Evolutionary conservation across 2,888 invertebrate species (phyloP), one percentile per base, ranked within the genome.

Genomic region (Erebia palarica): DNA sequence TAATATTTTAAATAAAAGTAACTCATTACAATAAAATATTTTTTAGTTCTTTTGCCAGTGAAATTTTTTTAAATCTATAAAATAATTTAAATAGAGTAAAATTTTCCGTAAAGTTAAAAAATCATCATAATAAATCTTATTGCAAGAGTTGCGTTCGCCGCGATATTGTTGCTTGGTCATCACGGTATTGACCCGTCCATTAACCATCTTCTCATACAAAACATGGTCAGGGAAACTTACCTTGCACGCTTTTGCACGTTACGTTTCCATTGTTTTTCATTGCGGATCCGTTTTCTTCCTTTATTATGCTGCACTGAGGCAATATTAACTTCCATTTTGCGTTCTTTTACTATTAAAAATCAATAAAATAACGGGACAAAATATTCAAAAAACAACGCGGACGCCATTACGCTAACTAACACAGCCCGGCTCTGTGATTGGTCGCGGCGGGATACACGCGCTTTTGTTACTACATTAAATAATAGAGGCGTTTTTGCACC

Each of bases 241-340:
- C 69, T 69, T 70, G 42, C 68, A 61, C 68, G 71, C 75, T 73
- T 73, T 72, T 73, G 55, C 61, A 66, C 55, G 68, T 73, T 73
- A 58, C 73, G 73, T 64, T 73, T 73, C 70, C 75, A 73, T 55
- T 75, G 64, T 42, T 72, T 70, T 71, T 72, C 75, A 68, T 70
- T 70, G 59, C 72, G 72, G 58, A 71, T 71, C 66, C 75, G 9
- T 55, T 55, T 55, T 18, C 55, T 55, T 55, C 16, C 18, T 18
- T 18, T 55, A 18, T 55, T 55, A 18, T 18, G 18, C 18, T 55
- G 55, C 16, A 18, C 55, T 55, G 55, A 18, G 8, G 18, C 18
- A 55, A 74, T 73, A 75, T 73, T 73, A 57, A 71, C 63, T 70
- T 75, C 73, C 72, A 75, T 75, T 75, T 75, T 75, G 57, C n/a